Base-by-base conservation (phyloP, 2,888 invertebrate genomes). In the Eustalomyia histrio region DNA sequence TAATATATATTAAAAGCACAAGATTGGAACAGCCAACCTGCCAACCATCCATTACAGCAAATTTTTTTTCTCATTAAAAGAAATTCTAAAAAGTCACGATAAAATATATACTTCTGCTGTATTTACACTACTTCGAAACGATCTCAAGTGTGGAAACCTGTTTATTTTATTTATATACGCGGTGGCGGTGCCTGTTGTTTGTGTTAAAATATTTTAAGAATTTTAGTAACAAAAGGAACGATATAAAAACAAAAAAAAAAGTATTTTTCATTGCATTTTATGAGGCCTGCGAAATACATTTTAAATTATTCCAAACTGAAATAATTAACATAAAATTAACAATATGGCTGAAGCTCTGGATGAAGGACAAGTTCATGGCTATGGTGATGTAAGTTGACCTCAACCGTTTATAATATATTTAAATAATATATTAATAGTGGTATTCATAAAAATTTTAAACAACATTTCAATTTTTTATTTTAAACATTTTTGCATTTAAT, bases 331-430 rank as follows among this genome's bases (percentile, higher is more conserved):
- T 24, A n/a, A 14, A n/a, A 50, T 63, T 10, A 72, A 43, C 58
- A 65, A 64, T 78, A 86, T 86, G 86, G 86, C 86, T 76, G 86
- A 86, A 76, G 82, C 82, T 65, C 67, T 83, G 73, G 87, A 85
- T 75, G 88, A 88, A 85, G 87, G 85, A 60, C 87, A 88, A 85
- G 87, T 90, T 84, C 89, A 88, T 86, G 90, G 90, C 76, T 89
- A 86, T 84, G 84, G 86, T 86, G 87, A 88, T 85, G 88, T 88
- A 89, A 88, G 88, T 88, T 69, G 17, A 65, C 67, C 67, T 58
- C 53, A 58, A 33, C 9, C 18, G 16, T 17, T 17, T 21, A 53
- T 39, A 21, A 21, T 29, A 29, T 29, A 29, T n/a, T n/a, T n/a
- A n/a, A n/a, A n/a, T n/a, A n/a, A n/a, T n/a, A n/a, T n/a, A n/a